phyloP scores from a whole-genome alignment of 2,888 invertebrate species.

The Agrilus biguttatus region DNA sequence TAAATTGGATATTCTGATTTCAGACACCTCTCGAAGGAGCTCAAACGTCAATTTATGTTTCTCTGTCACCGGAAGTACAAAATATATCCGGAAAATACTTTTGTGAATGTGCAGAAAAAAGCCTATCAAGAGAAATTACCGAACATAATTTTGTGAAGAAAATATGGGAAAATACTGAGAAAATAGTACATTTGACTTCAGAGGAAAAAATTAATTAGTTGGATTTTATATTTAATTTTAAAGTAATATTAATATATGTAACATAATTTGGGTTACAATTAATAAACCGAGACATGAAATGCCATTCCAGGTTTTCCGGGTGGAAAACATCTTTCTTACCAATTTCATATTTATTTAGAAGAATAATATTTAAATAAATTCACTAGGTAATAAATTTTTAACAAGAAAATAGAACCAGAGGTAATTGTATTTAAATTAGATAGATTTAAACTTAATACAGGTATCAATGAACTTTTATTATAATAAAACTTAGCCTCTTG shows the following conservation, averaged over 20 bases:
- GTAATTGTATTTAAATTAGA: no score
- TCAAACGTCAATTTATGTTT: conserved; percentile 63
- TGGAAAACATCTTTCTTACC: no score
- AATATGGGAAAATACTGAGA: conserved; percentile 71
- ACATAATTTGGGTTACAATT: not conserved
- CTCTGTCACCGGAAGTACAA: conserved; percentile 56
- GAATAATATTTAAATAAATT: no score
- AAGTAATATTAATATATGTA: not conserved
- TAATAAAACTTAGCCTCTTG: no score
- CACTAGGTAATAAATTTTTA: no score
- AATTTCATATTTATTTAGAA: no score
- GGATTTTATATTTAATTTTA: not conserved
- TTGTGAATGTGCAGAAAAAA: conserved; percentile 48
- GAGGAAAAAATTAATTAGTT: conserved; percentile 32
- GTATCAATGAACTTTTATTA: no score
- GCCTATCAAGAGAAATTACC: conserved; percentile 2
- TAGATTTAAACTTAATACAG: no score
- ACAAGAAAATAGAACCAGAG: no score
- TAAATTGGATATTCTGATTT: conserved; percentile 25
- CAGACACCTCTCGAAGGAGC: conserved; percentile 66
- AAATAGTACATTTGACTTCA: conserved; percentile 52
- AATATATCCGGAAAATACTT: conserved; percentile 64
- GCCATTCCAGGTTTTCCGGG: no score
- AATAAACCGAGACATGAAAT: no score
- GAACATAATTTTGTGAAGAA: conserved; percentile 44